Evolutionary conservation across 2,888 invertebrate genomes (phyloP).

Genomic region (Dendrolimus houi): DNA sequence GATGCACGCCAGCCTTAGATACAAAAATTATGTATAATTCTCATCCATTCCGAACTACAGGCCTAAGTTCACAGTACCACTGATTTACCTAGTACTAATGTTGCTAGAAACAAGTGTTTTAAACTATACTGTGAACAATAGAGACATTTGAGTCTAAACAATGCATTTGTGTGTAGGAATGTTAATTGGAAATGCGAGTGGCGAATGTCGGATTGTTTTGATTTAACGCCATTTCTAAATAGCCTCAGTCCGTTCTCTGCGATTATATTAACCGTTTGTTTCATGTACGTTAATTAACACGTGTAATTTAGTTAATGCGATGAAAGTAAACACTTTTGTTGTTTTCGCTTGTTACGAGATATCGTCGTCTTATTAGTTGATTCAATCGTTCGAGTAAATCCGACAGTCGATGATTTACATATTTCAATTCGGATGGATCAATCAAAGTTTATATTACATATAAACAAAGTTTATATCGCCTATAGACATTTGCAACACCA

Average conservation of each 20-base stretch:
- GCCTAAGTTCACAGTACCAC: conserved; percentile 38
- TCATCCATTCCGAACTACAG: too few relatives aligned
- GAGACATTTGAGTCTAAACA: conserved; percentile 64
- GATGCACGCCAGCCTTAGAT: too few relatives aligned
- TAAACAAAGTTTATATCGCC: too few relatives aligned
- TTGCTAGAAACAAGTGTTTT: neutral
- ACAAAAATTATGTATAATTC: too few relatives aligned
- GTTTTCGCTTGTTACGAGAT: too few relatives aligned
- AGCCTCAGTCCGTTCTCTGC: conserved; percentile 2
- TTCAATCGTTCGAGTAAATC: too few relatives aligned
- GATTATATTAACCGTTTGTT: conserved; percentile 1
- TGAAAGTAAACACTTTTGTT: too few relatives aligned
- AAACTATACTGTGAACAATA: conserved; percentile 62
- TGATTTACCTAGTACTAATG: conserved; percentile 42
- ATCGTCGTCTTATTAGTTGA: too few relatives aligned
- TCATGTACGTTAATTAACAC: conserved; percentile 4
- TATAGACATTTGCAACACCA: too few relatives aligned
- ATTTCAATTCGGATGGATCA: too few relatives aligned
- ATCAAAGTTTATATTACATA: too few relatives aligned
- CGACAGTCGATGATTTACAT: too few relatives aligned
- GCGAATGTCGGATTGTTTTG: conserved; percentile 42
- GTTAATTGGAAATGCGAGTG: conserved; percentile 69
- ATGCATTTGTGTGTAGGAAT: conserved; percentile 58
- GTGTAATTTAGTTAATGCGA: neutral
- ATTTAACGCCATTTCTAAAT: conserved; percentile 40